A percentile compares a stretch with the other conserved stretches of the same genome.
Conservation (phyloP, 2,113 vertebrate species). For the Mobula birostris region DNA sequence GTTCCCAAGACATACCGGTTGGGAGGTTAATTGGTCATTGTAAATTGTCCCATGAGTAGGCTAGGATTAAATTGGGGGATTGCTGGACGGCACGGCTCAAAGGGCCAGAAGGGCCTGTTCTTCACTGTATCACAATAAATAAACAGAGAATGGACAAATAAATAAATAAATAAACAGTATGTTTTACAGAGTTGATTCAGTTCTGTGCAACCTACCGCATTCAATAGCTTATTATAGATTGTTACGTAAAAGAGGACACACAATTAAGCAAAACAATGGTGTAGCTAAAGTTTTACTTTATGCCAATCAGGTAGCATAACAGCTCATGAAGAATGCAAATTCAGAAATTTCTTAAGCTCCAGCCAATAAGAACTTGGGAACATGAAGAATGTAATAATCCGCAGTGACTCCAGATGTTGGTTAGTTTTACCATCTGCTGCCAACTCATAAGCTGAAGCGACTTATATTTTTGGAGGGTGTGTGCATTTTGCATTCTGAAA, state of each 20-base stretch:
- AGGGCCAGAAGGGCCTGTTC: too few species aligned
- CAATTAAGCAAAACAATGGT: background rate
- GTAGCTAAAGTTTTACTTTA: background rate
- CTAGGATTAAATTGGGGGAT: too few species aligned
- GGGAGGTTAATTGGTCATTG: too few species aligned
- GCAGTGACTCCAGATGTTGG: background rate
- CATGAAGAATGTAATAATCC: background rate
- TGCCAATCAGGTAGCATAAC: background rate
- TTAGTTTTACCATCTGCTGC: background rate
- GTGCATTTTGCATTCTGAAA: background rate
- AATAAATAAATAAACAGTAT: too few species aligned
- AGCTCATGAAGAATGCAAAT: background rate
- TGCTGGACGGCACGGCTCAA: too few species aligned
- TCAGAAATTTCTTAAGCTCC: background rate
- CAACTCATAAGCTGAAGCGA: background rate
- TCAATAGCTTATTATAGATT: background rate
- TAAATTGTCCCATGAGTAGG: too few species aligned
- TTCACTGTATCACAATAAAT: too few species aligned
- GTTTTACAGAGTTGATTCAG: background rate
- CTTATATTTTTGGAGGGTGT: background rate
- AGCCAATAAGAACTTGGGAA: background rate
- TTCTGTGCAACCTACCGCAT: background rate
- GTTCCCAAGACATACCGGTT: too few species aligned
- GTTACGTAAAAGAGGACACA: background rate
- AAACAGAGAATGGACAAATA: too few species aligned